Evolutionary conservation across 2,113 vertebrate species (phyloP).

Genomic region (Myodes glareolus): DNA sequence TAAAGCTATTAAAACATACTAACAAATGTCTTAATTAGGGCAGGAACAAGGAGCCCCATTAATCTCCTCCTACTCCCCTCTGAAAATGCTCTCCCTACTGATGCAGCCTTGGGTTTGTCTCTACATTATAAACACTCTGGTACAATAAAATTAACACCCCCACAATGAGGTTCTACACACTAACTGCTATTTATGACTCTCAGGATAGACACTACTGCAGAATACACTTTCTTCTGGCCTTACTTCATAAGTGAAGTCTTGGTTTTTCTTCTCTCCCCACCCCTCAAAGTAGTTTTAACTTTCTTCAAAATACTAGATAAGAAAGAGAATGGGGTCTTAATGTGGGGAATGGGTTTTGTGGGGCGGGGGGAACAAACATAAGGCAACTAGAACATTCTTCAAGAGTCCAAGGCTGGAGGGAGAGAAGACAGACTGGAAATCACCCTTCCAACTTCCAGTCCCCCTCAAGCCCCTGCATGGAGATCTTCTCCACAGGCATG

Average conservation of each 20-base stretch:
- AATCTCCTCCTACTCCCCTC: conserved; percentile 48
- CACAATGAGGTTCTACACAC: conserved; percentile 50
- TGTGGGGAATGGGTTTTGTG: no score
- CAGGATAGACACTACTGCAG: conserved; percentile 47
- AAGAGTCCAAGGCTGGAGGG: not conserved
- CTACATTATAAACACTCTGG: conserved; percentile 68
- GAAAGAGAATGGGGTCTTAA: not conserved
- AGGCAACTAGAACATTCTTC: fast-evolving
- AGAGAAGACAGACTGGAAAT: not conserved
- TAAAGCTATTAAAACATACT: conserved; percentile 36
- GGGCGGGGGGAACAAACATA: not conserved
- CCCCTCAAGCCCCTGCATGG: not conserved
- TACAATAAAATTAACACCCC: conserved; percentile 71
- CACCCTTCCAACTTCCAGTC: not conserved
- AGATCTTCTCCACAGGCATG: fast-evolving
- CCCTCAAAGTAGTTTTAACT: not conserved
- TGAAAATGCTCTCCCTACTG: conserved; percentile 23
- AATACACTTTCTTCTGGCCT: conserved; percentile 37
- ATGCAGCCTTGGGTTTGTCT: conserved; percentile 53
- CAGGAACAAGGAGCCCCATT: conserved; percentile 9
- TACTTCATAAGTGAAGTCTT: conserved; percentile 9
- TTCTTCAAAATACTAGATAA: not conserved
- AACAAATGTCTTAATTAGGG: conserved; percentile 65
- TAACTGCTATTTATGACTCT: conserved; percentile 77
- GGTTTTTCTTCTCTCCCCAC: not conserved